Base-by-base conservation (phyloP, 2,113 vertebrate genomes). In the Cebus imitator region DNA sequence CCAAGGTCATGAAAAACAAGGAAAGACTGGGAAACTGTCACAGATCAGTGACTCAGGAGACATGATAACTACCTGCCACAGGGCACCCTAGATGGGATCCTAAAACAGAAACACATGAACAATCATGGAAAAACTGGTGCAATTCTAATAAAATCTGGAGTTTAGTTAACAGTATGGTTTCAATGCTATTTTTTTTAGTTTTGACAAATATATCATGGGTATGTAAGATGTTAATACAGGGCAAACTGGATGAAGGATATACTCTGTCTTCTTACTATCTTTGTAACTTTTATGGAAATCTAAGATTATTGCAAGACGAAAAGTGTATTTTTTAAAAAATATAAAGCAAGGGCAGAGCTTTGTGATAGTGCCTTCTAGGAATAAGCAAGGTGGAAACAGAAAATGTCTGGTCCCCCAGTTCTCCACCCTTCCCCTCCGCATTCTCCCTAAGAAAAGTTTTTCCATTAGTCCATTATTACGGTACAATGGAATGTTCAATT, bases 401-500 rank as follows among this genome's bases (percentile, higher is more conserved):
- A 76, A 83, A 23, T 70, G 50, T 91, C 84, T 61, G 43, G 32
- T 66, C 10, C 32, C 55, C 37, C 2, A 30, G n/a, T 50, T 52
- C n/a, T 66, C 32, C 3, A 27, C 10, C 27, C 68, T 79, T 45
- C 48, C 18, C 30, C 55, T 50, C 70, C 76, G 73, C 45, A 30
- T 45, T 72, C 58, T 57, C 68, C 92, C 85, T 57, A 66, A 57
- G 73, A 97, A 96, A 97, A 93, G 68, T 32, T 48, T 91, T 97
- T 90, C 96, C 91, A 75, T 97, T 94, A 96, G 88, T 88, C 93
- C 90, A 94, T 97, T 97, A 97, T 96, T 97, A 97, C 16, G 92
- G 85, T 95, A 94, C 97, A 98, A 95, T 97, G 96, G 76, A 92
- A 95, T 97, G 97, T 97, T 97, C 96, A 95, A 91, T 97, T 97